Conservation (phyloP, 2,888 invertebrate genomes). For the Drosophila neutralis region DNA sequence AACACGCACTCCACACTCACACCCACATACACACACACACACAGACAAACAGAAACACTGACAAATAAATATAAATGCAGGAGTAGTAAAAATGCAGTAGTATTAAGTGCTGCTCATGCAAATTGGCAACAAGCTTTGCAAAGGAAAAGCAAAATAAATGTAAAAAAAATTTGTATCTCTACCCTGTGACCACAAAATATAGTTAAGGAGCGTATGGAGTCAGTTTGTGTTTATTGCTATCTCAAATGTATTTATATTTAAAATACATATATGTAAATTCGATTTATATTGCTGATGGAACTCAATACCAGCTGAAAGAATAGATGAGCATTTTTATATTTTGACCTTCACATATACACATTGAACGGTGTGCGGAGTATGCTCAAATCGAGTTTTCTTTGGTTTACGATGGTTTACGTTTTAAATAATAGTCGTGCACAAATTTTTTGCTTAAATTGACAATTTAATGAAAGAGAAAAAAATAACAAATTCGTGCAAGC, state of each 20-base stretch:
- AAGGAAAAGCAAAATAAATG: conserved; percentile 9
- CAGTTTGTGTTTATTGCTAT: neutral
- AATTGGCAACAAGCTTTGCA: conserved; percentile 48
- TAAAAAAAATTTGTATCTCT: conserved; percentile 57
- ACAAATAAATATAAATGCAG: conserved; percentile 2
- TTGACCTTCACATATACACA: neutral
- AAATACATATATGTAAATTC: no score
- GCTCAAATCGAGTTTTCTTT: neutral
- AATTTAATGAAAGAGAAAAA: conserved; percentile 6
- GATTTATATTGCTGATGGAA: neutral
- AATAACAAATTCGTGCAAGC: conserved; percentile 12
- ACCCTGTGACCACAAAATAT: neutral
- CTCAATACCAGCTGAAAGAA: neutral
- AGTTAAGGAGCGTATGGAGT: neutral
- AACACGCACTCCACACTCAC: conserved; percentile 33
- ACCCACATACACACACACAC: conserved; percentile 2
- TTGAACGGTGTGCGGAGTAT: neutral
- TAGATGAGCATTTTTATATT: neutral
- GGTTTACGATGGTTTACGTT: no score
- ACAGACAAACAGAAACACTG: neutral
- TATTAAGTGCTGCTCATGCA: conserved; percentile 28
- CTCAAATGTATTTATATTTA: neutral
- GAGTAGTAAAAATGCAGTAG: conserved; percentile 7
- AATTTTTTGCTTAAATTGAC: conserved; percentile 42
- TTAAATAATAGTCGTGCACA: conserved; percentile 39